phyloP scores from a whole-genome alignment of 2,888 invertebrate species.

The Cybosia mesomella region DNA sequence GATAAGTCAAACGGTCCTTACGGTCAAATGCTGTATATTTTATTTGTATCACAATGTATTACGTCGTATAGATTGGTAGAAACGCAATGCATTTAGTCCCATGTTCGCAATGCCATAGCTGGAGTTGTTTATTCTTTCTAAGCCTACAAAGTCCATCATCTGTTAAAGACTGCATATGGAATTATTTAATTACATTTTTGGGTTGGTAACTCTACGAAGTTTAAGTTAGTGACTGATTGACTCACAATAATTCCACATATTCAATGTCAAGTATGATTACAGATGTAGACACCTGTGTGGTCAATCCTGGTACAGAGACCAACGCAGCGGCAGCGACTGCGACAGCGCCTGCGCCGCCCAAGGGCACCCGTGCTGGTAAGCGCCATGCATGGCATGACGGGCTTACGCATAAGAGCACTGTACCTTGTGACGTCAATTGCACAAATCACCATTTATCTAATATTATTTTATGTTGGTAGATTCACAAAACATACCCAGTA shows the following conservation, averaged over 20 bases:
- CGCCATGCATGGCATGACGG: constrained; percentile 60
- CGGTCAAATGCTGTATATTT: too few relatives aligned
- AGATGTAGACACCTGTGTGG: constrained; percentile 75
- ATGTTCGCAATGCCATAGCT: too few relatives aligned
- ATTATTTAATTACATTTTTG: background rate
- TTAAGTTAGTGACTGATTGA: background rate
- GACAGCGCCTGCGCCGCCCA: constrained; percentile 44
- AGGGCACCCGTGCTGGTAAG: constrained; percentile 62
- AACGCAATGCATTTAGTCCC: too few relatives aligned
- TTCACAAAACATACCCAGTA: background rate
- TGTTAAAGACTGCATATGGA: background rate
- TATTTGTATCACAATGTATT: too few relatives aligned
- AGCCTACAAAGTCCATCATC: too few relatives aligned
- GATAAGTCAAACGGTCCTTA: too few relatives aligned
- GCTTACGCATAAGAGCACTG: constrained; percentile 26
- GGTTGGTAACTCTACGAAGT: background rate
- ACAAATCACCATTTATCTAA: constrained; percentile 8
- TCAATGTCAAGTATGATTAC: constrained; percentile 54
- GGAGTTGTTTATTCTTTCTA: too few relatives aligned
- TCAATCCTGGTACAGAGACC: constrained; percentile 50
- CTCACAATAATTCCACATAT: background rate
- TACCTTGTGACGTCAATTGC: constrained; percentile 20
- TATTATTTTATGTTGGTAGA: background rate
- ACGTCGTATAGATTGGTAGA: too few relatives aligned
- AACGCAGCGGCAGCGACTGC: constrained; percentile 47